Base-by-base conservation (phyloP, 2,888 invertebrate genomes). In the Leptopilina syphax region DNA sequence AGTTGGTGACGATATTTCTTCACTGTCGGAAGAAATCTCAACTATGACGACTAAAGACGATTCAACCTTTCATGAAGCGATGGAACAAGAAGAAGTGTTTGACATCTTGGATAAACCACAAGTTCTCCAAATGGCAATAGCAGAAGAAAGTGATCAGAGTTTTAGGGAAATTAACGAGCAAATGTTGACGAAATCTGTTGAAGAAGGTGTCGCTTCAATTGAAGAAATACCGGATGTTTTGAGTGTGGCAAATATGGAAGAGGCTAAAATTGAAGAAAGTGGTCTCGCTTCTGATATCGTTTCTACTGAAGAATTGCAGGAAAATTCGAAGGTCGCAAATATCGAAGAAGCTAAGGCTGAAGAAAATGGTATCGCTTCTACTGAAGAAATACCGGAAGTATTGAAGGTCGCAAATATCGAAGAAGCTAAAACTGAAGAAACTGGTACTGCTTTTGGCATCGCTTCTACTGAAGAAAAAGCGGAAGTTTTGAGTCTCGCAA, bases 281-380 rank as follows among this genome's bases (percentile, higher is more conserved):
- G 34, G 34, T 34, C 34, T 34, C 34, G 2, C 34, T 34, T 34
- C 34, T 34, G 0, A 3, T 34, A 34, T 3, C 34, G 34, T 4
- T 34, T 3, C 1, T 34, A 34, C 1, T 34, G 34, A 34, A 34
- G 34, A 34, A 34, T 3, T 3, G 0, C 3, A 13, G 47, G 60
- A 67, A 12, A 7, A 8, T 7, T 60, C 57, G 47, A 50, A 78
- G 1, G 1, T 54, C 6, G 54, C 27, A 57, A 66, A 66, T 65
- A 44, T 63, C 13, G 63, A 50, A 76, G 57, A 77, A 67, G 54
- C 18, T n/a, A n/a, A 77, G 54, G 54, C 44, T 3, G 63, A 57
- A 57, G 65, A 44, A 3, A 34, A 4, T 34, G 34, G 34, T 3
- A 18, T 18, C 18, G 18, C 18, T 18, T 18, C 18, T 18, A 18